phyloP scores from a whole-genome alignment of 1,140 invertebrate species.

The Microvelia longipes region DNA sequence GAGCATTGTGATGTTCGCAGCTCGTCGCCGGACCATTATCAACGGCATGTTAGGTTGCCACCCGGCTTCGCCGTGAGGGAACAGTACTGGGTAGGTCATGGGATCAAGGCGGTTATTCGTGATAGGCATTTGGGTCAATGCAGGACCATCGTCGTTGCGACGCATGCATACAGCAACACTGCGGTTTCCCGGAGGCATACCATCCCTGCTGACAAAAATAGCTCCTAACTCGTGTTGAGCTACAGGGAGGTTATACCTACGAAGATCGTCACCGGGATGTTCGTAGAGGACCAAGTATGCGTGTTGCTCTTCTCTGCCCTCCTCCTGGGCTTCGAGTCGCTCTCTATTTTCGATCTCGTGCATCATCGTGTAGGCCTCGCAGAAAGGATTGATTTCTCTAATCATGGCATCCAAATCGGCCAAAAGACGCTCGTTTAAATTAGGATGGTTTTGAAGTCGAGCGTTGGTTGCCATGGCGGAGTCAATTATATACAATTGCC shows the following conservation, averaged over 20 bases:
- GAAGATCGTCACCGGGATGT: not conserved
- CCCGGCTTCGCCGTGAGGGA: not conserved
- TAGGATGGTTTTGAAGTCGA: too few relatives aligned
- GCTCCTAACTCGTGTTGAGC: not conserved
- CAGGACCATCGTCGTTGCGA: not conserved
- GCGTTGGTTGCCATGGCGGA: too few relatives aligned
- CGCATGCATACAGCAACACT: not conserved
- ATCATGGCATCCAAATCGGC: too few relatives aligned
- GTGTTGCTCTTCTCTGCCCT: not conserved
- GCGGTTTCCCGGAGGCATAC: not conserved
- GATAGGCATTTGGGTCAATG: not conserved
- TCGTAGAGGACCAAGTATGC: not conserved
- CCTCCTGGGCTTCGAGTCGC: too few relatives aligned
- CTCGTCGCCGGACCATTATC: not conserved
- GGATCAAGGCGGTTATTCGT: not conserved
- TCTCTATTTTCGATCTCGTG: too few relatives aligned
- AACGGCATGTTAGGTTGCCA: not conserved
- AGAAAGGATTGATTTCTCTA: too few relatives aligned
- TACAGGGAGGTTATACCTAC: not conserved
- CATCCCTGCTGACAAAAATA: not conserved
- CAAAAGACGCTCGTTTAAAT: too few relatives aligned
- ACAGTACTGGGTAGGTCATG: not conserved
- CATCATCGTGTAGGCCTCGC: too few relatives aligned
- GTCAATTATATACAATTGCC: too few relatives aligned
- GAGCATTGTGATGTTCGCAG: not conserved